These are phyloP conservation scores for Helarctos malayanus DNA, from an alignment of 2,797 vertebrate species.

Conservation along the genomic window DNA sequence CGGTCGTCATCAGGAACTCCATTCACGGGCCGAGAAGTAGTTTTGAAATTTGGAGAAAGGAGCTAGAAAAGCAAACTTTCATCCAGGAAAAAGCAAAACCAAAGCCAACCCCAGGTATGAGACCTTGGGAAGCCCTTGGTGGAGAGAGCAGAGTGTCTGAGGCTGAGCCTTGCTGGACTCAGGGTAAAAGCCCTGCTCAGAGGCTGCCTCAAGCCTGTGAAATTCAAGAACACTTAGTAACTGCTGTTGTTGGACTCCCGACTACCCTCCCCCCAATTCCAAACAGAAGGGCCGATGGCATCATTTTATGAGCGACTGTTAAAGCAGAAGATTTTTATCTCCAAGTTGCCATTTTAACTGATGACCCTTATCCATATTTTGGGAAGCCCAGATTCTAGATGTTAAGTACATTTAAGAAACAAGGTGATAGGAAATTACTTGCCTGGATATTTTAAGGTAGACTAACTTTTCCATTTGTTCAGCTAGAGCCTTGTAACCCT, in stretches of 20 bases:
- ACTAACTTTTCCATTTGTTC: slow-evolving; percentile 85
- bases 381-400: slow-evolving; percentile 73
- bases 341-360: slow-evolving; percentile 70
- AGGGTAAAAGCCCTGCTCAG: rapidly evolving
- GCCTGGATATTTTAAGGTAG: slow-evolving; percentile 79
- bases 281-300: background rate
- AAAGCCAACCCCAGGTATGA: background rate
- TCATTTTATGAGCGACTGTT: background rate
- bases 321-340: slow-evolving; percentile 46
- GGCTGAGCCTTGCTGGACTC: background rate
- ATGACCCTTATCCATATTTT: slow-evolving; percentile 67
- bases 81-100: background rate
- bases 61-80: background rate
- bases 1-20: background rate
- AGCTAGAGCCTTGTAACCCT: slow-evolving; percentile 77
- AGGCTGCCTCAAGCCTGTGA: background rate
- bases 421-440: slow-evolving; percentile 84
- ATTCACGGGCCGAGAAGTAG: background rate
- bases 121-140: background rate
- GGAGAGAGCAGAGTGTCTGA: background rate
- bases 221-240: background rate
- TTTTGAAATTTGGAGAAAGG: background rate
- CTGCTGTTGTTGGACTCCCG: background rate
- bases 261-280: background rate
- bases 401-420: slow-evolving; percentile 76